Evolutionary conservation across 37 sponge, comb jelly and placozoan species (phyloP).

Genomic region (Agelas oroides): DNA sequence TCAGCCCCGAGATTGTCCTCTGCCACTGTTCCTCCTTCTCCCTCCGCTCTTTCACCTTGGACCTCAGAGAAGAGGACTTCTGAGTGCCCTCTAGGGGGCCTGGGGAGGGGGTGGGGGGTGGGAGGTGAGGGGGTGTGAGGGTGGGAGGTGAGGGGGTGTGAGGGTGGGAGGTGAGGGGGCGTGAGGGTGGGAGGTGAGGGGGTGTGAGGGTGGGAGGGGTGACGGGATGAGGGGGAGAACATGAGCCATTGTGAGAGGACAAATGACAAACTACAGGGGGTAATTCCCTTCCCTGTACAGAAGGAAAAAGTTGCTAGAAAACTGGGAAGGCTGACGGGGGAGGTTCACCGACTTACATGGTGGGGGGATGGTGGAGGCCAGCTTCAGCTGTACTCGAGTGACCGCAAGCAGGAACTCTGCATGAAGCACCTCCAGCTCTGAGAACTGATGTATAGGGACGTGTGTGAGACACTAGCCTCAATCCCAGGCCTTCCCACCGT

Average conservation of each 20-base stretch:
- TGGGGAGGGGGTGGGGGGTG: neutral
- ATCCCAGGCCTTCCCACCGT: neutral
- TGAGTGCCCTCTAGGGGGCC: conserved; percentile 9
- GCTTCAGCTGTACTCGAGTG: conserved; percentile 57
- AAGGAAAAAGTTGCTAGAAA: too few relatives aligned
- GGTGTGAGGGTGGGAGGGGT: too few relatives aligned
- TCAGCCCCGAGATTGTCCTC: conserved; percentile 33
- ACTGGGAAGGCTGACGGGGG: too few relatives aligned
- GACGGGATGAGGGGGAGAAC: neutral
- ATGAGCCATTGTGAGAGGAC: neutral
- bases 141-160: neutral
- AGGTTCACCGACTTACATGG: too few relatives aligned
- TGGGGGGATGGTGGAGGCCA: conserved; percentile 72
- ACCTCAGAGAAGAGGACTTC: conserved; percentile 62
- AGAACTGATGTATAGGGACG: too few relatives aligned
- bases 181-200: too few relatives aligned
- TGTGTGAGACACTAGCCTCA: neutral
- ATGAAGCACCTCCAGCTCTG: conserved; percentile 48
- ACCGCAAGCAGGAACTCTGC: conserved; percentile 42
- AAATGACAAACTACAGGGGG: too few relatives aligned
- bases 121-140: neutral
- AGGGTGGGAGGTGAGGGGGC: neutral
- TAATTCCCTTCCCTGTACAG: too few relatives aligned
- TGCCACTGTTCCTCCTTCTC: conserved; percentile 27
- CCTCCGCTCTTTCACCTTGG: conserved; percentile 60